Evolutionary conservation across 2,797 vertebrate species (phyloP), one percentile per base, ranked within the genome.

Genomic region (Kryptolebias ocellatus): DNA sequence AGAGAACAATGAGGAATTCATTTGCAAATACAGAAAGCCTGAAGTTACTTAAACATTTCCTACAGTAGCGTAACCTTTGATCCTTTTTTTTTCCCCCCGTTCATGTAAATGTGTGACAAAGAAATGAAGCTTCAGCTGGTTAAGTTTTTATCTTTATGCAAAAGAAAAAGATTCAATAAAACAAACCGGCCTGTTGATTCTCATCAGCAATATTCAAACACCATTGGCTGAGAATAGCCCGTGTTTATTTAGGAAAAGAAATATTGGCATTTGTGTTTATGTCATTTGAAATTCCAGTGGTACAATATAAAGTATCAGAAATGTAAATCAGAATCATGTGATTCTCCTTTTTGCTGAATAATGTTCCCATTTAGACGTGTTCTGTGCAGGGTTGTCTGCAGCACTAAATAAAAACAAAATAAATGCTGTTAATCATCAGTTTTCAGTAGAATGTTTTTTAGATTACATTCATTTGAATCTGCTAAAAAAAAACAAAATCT

Each of bases 301-400:
- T 16, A 56, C 49, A 52, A 37, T 69, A 49, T 54, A 56, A 68
- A 78, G 44, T 11, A 27, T 56, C 34, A 75, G 34, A 76, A 67
- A 74, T 79, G 71, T 29, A 62, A 81, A 74, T 50, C 60, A 46
- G 12, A 53, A 42, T 34, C 0, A 1, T 53, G 50, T 5, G 0
- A 31, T 54, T 63, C 70, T 15, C 27, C 34, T 58, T 24, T 79
- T 74, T 84, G 79, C 79, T 72, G 71, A 76, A 69, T 76, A 69
- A 72, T 72, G 62, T 64, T 68, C 60, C 42, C 60, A 63, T n/a
- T 60, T 60, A 31, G 20, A 47, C 64, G 51, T 45, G n/a, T 39
- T 18, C 39, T 31, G 2, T 27, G 8, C 24, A 20, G 14, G 50
- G 58, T 42, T 39, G 24, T 28, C 44, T 53, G 29, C 29, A 60